These are phyloP conservation scores for Diuraphis noxia DNA, from an alignment of 1,140 invertebrate species.

Conservation along the genomic window DNA sequence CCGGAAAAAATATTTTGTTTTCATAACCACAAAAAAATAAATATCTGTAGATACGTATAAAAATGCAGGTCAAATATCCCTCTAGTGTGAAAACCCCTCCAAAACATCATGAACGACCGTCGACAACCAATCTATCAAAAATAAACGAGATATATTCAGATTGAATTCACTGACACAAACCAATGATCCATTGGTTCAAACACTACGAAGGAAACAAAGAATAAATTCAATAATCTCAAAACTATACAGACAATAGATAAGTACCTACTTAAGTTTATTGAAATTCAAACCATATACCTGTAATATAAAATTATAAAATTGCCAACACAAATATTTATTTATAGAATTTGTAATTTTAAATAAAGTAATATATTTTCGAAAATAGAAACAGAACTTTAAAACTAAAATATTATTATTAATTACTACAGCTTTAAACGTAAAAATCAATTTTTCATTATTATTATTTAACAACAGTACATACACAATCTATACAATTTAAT, in stretches of 20 bases:
- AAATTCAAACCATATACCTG: not conserved
- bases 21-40: constrained; percentile 1
- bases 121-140: constrained; percentile 35
- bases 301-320: not conserved
- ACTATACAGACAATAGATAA: not conserved
- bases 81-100: not conserved
- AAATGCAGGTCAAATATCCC: constrained; percentile 23
- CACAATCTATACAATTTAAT: too few relatives aligned
- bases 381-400: not conserved
- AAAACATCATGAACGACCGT: constrained; percentile 9
- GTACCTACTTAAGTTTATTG: not conserved
- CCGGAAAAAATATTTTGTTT: not conserved
- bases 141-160: constrained; percentile 9
- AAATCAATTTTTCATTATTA: too few relatives aligned
- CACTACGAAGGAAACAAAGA: not conserved
- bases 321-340: not conserved
- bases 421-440: not conserved
- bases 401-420: not conserved
- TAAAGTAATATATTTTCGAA: not conserved
- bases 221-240: not conserved
- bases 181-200: not conserved
- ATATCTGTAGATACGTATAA: not conserved
- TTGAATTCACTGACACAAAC: not conserved
- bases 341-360: not conserved
- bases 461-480: too few relatives aligned